These are phyloP conservation scores for Acipenser oxyrinchus DNA, from an alignment of 2,797 vertebrate genomes.

Conservation along the genomic window DNA sequence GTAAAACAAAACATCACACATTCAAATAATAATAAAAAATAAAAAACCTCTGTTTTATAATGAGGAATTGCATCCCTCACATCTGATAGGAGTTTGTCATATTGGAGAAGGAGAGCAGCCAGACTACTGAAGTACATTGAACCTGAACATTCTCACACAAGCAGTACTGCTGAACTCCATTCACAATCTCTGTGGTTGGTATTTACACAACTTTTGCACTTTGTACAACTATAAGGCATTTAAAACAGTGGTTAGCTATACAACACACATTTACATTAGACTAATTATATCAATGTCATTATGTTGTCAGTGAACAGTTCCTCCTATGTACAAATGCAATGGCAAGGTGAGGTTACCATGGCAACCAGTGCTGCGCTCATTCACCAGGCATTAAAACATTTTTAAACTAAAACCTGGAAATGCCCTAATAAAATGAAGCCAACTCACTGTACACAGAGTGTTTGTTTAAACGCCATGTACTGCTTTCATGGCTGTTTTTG, in stretches of 20 bases:
- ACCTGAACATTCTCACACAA: not conserved
- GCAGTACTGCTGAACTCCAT: constrained; percentile 43
- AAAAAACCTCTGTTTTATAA: no score
- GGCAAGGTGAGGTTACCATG: constrained; percentile 39
- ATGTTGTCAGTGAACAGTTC: constrained; percentile 39
- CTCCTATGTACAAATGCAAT: constrained; percentile 54
- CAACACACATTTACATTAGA: constrained; percentile 56
- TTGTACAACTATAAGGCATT: constrained; percentile 67
- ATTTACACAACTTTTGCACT: constrained; percentile 59
- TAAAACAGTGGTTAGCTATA: constrained; percentile 71
- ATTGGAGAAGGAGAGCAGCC: no score
- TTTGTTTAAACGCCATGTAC: constrained; percentile 21
- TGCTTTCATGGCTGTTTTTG: constrained; percentile 33
- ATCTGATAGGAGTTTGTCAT: no score
- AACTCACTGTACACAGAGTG: constrained; percentile 53
- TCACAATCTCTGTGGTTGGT: constrained; percentile 56
- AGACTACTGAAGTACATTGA: no score
- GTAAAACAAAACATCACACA: no score
- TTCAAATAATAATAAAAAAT: no score
- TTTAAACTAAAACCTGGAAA: constrained; percentile 44
- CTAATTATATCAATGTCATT: constrained; percentile 39
- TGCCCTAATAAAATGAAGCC: constrained; percentile 52
- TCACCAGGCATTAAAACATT: constrained; percentile 46
- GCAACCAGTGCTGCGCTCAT: constrained; percentile 47
- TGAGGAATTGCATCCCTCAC: no score